A percentile compares a stretch with the other conserved stretches of the same genome.
Conservation (phyloP, 2,113 vertebrate genomes). For the Chinchilla lanigera region DNA sequence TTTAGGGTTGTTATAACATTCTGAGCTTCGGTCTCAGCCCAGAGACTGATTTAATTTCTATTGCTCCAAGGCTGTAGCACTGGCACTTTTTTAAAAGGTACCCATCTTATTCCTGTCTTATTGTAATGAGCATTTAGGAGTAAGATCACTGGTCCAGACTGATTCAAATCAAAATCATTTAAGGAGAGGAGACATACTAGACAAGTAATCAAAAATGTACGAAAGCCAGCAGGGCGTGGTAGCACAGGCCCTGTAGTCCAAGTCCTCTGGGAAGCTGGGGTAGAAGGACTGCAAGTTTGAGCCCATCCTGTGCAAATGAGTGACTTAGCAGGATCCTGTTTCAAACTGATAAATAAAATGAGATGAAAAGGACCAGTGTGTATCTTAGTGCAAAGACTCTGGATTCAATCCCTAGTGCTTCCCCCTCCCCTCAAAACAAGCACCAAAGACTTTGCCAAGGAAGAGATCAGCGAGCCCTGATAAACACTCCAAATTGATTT, state of each 20-base stretch:
- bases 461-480: not conserved
- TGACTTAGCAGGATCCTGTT: not conserved
- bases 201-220: not conserved
- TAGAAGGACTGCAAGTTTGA: not conserved
- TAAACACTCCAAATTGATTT: not conserved
- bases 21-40: not conserved
- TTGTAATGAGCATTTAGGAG: not conserved
- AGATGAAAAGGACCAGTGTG: not conserved
- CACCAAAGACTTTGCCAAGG: not conserved
- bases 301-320: not conserved
- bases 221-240: too few species aligned
- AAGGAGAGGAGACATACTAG: not conserved
- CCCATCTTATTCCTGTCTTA: not conserved
- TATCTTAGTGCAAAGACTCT: not conserved
- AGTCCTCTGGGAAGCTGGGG: not conserved
- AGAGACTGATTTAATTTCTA: not conserved
- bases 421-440: not conserved
- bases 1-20: not conserved
- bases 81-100: not conserved
- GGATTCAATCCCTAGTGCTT: not conserved
- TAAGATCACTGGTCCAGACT: not conserved
- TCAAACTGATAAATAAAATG: not conserved
- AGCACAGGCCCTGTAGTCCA: not conserved
- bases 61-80: not conserved
- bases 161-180: not conserved